Evolutionary conservation across 2,888 invertebrate species (phyloP), one percentile per base, ranked within the genome.

Genomic region (Incurvaria masculella): DNA sequence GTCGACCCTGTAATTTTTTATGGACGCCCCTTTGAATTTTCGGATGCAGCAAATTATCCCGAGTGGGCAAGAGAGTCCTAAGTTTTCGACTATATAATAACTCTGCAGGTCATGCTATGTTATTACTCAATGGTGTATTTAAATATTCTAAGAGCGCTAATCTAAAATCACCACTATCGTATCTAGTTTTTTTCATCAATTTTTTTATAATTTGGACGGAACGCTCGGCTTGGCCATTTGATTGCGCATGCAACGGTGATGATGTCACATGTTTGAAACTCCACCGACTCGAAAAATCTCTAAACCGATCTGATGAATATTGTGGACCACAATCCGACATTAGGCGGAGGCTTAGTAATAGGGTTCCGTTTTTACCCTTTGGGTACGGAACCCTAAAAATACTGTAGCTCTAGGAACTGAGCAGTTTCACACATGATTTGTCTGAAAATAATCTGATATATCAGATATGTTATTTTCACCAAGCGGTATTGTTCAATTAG

Each of bases 201-300:
- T 39, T 45, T 45, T 45, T 45, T 20, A 45, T 26, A 20, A 18
- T 33, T 21, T 45, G 45, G 18, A 45, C 19, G 16, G 33, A 27
- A 1, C 45, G 45, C 21, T 42, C 42, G 10, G 21, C 42, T 42
- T 42, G 53, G 1, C 54, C 52, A 23, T 55, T 52, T 3, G 54
- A 55, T 27, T 54, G 53, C 2, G 53, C 49, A 42, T 53, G 55
- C 6, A 27, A 18, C 1, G 56, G 56, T 1, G 53, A 54, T 10
- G 55, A 55, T 1, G 51, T 55, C 1, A n/a, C n/a, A n/a, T n/a
- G n/a, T n/a, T n/a, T n/a, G n/a, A n/a, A n/a, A n/a, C n/a, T n/a
- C n/a, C n/a, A n/a, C n/a, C n/a, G n/a, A n/a, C n/a, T n/a, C n/a
- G n/a, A n/a, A n/a, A n/a, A n/a, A n/a, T n/a, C n/a, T n/a, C n/a